phyloP scores from a whole-genome alignment of 1,140 invertebrate genomes.

The Drosophila funebris region DNA sequence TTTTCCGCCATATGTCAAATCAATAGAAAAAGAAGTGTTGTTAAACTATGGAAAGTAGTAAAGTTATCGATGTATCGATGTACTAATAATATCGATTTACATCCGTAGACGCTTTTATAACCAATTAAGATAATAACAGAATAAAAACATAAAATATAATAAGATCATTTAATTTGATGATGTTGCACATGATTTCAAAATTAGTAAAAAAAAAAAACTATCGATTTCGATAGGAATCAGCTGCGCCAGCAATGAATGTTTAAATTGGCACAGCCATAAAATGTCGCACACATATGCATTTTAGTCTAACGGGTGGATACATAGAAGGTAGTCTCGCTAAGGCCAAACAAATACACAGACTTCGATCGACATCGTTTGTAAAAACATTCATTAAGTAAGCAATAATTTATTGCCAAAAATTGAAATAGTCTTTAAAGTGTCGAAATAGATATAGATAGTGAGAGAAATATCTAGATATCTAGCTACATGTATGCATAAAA shows the following conservation, averaged over 20 bases:
- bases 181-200: too few relatives aligned
- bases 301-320: slow-evolving; percentile 41
- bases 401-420: slow-evolving; percentile 12
- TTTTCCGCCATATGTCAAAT: neutral
- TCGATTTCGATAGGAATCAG: slow-evolving; percentile 37
- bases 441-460: neutral
- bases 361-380: slow-evolving; percentile 28
- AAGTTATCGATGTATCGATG: neutral
- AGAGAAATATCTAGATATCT: neutral
- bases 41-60: too few relatives aligned
- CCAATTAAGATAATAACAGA: too few relatives aligned
- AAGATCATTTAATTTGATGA: too few relatives aligned
- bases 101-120: too few relatives aligned
- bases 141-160: too few relatives aligned
- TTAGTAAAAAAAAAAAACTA: too few relatives aligned
- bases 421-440: neutral
- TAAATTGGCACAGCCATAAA: slow-evolving; percentile 23
- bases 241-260: slow-evolving; percentile 22
- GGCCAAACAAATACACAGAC: slow-evolving; percentile 62
- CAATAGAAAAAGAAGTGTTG: neutral
- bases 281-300: neutral
- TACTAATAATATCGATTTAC: too few relatives aligned
- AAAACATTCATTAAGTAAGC: slow-evolving; percentile 56
- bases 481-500: slow-evolving; percentile 5
- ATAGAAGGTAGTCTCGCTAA: slow-evolving; percentile 45